These are phyloP conservation scores for Eurypyga helias DNA, from an alignment of 2,113 vertebrate species.

Conservation along the genomic window DNA sequence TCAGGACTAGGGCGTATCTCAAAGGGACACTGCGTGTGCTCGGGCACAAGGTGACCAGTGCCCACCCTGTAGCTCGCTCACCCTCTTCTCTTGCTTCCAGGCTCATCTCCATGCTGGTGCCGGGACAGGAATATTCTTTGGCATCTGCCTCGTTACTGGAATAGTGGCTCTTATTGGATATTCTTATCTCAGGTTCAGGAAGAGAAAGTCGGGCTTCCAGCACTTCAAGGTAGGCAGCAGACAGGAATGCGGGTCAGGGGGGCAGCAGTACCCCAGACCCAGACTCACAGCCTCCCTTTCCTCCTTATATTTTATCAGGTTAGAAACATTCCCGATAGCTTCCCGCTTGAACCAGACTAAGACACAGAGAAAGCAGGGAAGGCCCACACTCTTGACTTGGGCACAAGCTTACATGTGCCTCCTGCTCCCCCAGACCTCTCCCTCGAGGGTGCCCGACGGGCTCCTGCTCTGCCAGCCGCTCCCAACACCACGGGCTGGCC, in stretches of 20 bases:
- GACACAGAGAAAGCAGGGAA: neutral
- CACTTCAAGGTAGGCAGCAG: slow-evolving; percentile 85
- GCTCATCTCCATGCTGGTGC: slow-evolving; percentile 69
- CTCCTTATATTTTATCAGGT: neutral
- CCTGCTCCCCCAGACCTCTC: neutral
- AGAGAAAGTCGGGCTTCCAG: slow-evolving; percentile 82
- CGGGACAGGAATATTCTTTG: slow-evolving; percentile 83
- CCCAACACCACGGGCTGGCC: neutral
- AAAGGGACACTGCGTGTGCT: neutral
- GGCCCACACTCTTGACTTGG: neutral
- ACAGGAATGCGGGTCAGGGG: fast-evolving
- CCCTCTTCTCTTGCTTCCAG: slow-evolving; percentile 51
- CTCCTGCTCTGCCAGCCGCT: neutral
- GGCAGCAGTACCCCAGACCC: too few species aligned
- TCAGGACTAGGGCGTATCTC: neutral
- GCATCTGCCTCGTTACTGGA: slow-evolving; percentile 70
- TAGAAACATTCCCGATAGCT: neutral
- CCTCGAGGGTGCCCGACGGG: fast-evolving
- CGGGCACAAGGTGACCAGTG: neutral
- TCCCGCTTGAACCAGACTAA: neutral
- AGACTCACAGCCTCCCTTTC: neutral
- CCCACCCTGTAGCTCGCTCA: neutral
- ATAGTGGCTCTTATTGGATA: slow-evolving; percentile 76
- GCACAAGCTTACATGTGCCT: neutral
- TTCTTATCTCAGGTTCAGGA: slow-evolving; percentile 83